These are phyloP conservation scores for Aythya baeri DNA, from an alignment of 2,113 vertebrate species.

Conservation along the genomic window DNA sequence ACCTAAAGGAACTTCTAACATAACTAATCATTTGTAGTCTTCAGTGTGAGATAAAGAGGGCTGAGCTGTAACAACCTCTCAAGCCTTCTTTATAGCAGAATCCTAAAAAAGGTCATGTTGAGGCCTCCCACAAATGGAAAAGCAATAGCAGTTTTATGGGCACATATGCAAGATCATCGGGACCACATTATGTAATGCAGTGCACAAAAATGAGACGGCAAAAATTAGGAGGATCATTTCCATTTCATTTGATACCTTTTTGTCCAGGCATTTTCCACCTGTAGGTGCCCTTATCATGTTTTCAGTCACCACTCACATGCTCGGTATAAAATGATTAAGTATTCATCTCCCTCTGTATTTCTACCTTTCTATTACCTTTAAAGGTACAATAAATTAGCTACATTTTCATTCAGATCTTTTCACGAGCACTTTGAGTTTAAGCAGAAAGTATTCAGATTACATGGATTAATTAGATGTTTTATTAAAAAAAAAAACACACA, in stretches of 20 bases:
- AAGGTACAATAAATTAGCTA: slow-evolving; percentile 59
- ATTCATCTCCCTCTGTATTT: neutral
- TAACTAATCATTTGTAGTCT: neutral
- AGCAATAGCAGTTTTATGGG: neutral
- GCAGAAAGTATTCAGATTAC: slow-evolving; percentile 69
- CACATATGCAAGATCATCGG: neutral
- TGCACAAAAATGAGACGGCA: neutral
- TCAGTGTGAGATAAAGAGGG: neutral
- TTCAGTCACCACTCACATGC: slow-evolving; percentile 10
- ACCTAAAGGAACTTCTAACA: slow-evolving; percentile 5
- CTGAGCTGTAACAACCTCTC: neutral
- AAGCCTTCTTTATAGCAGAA: neutral
- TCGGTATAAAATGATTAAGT: neutral
- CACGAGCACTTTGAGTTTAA: slow-evolving; percentile 69
- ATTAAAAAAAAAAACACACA: slow-evolving; percentile 53
- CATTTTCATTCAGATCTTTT: slow-evolving; percentile 68
- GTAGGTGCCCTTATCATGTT: neutral
- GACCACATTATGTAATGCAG: neutral
- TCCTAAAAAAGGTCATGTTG: neutral
- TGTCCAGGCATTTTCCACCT: neutral
- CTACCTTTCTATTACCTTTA: slow-evolving; percentile 38
- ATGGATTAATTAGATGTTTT: slow-evolving; percentile 79
- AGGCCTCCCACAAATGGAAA: neutral
- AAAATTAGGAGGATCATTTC: neutral
- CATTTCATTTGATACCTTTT: neutral